Percentiles rank a stretch among this genome's conserved stretches.
Evolutionary conservation across 2,797 vertebrate species (phyloP).

Genomic region (Falco concolor): DNA sequence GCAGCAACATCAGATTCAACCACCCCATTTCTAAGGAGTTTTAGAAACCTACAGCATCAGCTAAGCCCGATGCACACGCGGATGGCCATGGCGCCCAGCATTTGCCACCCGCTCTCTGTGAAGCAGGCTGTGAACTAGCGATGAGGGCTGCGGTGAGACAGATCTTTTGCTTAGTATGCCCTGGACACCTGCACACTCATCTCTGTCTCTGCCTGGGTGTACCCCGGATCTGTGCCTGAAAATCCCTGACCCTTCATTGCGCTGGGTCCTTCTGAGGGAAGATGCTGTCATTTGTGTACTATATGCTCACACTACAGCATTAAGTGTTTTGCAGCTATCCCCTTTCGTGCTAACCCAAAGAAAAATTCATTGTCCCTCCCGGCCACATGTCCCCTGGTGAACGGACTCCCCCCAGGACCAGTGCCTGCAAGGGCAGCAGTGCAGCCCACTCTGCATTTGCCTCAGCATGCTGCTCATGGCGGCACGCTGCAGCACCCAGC

Average conservation of each 20-base stretch:
- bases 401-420: neutral
- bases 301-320: neutral
- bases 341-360: neutral
- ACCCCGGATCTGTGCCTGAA: neutral
- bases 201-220: neutral
- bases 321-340: neutral
- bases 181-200: neutral
- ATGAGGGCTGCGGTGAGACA: neutral
- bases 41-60: neutral
- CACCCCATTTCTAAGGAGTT: neutral
- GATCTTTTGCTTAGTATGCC: neutral
- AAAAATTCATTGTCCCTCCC: neutral
- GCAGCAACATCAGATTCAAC: neutral
- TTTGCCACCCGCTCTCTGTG: rapidly evolving
- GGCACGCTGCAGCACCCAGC: rapidly evolving
- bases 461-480: rapidly evolving
- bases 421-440: neutral
- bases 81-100: neutral
- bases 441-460: neutral
- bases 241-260: neutral
- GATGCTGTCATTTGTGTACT: neutral
- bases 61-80: rapidly evolving
- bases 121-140: neutral
- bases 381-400: neutral
- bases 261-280: neutral